phyloP scores from a whole-genome alignment of 2,797 vertebrate species.

The Sphenodon punctatus region DNA sequence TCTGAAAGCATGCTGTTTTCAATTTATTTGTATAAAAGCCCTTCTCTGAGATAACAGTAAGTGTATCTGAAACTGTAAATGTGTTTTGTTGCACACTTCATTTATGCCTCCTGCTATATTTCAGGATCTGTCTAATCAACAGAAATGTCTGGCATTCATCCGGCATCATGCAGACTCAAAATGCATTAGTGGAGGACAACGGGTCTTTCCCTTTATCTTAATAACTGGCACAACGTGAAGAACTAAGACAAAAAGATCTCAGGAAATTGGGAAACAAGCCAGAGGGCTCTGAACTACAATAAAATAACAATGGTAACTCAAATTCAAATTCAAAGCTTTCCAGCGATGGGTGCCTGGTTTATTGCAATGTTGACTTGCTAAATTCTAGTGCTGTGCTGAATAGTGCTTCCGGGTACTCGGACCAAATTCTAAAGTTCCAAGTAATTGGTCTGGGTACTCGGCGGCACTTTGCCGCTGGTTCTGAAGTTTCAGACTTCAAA shows the following conservation, averaged over 20 bases:
- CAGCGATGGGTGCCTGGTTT: not conserved
- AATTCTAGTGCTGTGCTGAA: too few species aligned
- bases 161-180: not conserved
- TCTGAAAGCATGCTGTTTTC: not conserved
- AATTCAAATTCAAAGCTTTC: not conserved
- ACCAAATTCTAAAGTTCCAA: too few species aligned
- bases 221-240: not conserved
- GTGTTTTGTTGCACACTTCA: not conserved
- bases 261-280: not conserved
- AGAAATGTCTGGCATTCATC: not conserved
- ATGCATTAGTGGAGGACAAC: not conserved
- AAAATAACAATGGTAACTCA: not conserved
- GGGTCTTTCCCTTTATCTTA: not conserved
- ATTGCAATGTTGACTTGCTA: not conserved
- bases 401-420: too few species aligned
- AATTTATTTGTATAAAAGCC: not conserved
- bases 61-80: not conserved
- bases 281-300: not conserved
- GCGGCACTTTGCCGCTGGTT: too few species aligned
- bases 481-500: too few species aligned
- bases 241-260: not conserved
- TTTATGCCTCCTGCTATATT: not conserved
- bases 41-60: not conserved
- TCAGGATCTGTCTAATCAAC: not conserved
- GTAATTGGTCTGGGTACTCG: too few species aligned